A percentile compares a stretch with the other conserved stretches of the same genome.
Conservation (phyloP, 2,797 vertebrate species). For the Craterocephalus amniculus region DNA sequence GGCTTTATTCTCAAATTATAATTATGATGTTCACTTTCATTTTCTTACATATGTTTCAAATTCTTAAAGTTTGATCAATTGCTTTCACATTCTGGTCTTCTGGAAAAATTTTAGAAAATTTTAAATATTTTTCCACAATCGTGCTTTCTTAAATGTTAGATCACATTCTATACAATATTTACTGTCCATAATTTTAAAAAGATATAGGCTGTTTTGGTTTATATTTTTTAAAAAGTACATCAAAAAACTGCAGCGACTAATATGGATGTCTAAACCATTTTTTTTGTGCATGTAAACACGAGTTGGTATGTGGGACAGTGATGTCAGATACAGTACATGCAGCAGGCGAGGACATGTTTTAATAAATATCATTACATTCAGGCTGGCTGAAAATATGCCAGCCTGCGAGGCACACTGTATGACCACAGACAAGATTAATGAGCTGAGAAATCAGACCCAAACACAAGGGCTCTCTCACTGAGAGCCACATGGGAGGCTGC, state of each 20-base stretch:
- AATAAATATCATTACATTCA: conserved; percentile 78
- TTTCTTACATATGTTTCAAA: background rate
- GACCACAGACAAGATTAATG: conserved; percentile 73
- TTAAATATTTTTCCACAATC: background rate
- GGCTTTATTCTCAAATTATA: background rate
- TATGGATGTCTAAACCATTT: background rate
- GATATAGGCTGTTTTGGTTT: too few species aligned
- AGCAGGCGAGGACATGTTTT: conserved; percentile 71
- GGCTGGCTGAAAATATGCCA: conserved; percentile 65
- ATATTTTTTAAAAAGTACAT: too few species aligned
- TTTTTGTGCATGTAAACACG: conserved; percentile 54
- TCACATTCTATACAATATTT: background rate
- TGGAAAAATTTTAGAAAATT: background rate
- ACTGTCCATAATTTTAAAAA: too few species aligned
- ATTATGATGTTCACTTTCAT: background rate
- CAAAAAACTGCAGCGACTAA: background rate
- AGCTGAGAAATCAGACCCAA: conserved; percentile 74
- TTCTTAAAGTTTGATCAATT: background rate
- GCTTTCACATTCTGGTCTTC: background rate
- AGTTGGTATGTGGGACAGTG: conserved; percentile 57
- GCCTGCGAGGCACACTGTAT: conserved; percentile 43
- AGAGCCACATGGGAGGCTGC: conserved; percentile 57
- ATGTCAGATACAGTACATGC: conserved; percentile 65
- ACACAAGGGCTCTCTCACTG: conserved; percentile 51
- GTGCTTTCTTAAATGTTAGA: background rate